phyloP scores from a whole-genome alignment of 2,888 invertebrate genomes.

The Nineta flava region DNA sequence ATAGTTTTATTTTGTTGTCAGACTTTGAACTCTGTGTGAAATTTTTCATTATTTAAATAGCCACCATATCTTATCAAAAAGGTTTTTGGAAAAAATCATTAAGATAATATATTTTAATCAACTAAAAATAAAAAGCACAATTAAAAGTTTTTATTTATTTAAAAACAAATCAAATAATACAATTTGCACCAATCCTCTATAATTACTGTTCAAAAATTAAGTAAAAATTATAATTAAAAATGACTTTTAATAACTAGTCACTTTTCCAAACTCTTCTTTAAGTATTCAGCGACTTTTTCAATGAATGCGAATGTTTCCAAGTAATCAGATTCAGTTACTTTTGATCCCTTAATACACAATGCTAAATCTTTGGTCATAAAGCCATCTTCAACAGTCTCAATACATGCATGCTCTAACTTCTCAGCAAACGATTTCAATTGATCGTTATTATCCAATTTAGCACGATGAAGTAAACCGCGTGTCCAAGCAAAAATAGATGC shows the following conservation, averaged over 20 bases:
- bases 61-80: too few species aligned
- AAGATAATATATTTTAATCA: too few species aligned
- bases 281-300: conserved; percentile 83
- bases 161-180: too few species aligned
- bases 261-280: conserved; percentile 34
- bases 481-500: conserved; percentile 99
- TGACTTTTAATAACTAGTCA: not conserved
- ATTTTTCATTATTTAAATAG: too few species aligned
- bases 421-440: conserved; percentile 66
- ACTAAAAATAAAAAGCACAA: too few species aligned
- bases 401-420: conserved; percentile 75
- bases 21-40: too few species aligned
- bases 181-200: too few species aligned
- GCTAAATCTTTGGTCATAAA: conserved; percentile 98
- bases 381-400: conserved; percentile 89
- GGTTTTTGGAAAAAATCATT: too few species aligned
- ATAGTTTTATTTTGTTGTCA: too few species aligned
- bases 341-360: conserved; percentile 88
- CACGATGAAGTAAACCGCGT: conserved; percentile 80
- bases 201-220: too few species aligned
- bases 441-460: conserved; percentile 77
- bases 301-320: conserved; percentile 95
- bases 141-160: too few species aligned
- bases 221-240: not conserved
- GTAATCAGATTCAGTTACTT: conserved; percentile 65